Evolutionary conservation across 2,888 invertebrate species (phyloP), one percentile per base, ranked within the genome.

Genomic region (Caenorhabditis sp.): DNA sequence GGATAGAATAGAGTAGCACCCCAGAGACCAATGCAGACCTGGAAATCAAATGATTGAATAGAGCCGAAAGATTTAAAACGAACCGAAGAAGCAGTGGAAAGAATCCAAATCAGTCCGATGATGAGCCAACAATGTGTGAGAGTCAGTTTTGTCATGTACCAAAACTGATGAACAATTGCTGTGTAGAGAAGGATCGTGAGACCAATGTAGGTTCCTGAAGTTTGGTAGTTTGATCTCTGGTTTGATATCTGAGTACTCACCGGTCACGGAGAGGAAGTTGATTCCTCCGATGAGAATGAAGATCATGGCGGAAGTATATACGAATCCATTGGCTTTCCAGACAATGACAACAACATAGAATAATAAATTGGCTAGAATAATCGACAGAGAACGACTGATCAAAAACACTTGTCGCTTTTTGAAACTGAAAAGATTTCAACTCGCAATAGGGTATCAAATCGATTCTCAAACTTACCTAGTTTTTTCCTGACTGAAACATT

Each of bases 1-100:
- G 85, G 85, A 58, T 89, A 89, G 85, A 91, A 91, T 5, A 91
- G 81, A 12, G 91, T 91, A 0, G 88, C 90, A 16, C 88, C 90
- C 81, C 87, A 88, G 7, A 91, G 81, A 12, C 90, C 91, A 26
- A 91, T 79, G 38, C 86, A 86, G 10, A 90, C 80, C 90, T 90
- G 81, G n/a, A 85, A 84, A 38, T 7, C 14, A 6, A 59, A 22
- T 31, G 19, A 44, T 2, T 31, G 28, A 7, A n/a, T n/a, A 1
- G 26, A 58, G 16, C 1, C 4, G 5, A 19, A 28, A 28, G 24
- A 66, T 10, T 16, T 10, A 51, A 59, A 59, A 76, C 58, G 10
- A 41, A 90, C 90, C 70, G 90, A 90, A 12, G 86, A 72, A 14
- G 85, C 86, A 22, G 84, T 51, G 3, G 89, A 85, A 1, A 89